Conservation (phyloP, 1,140 invertebrate species). For the Drosophila parvula region DNA sequence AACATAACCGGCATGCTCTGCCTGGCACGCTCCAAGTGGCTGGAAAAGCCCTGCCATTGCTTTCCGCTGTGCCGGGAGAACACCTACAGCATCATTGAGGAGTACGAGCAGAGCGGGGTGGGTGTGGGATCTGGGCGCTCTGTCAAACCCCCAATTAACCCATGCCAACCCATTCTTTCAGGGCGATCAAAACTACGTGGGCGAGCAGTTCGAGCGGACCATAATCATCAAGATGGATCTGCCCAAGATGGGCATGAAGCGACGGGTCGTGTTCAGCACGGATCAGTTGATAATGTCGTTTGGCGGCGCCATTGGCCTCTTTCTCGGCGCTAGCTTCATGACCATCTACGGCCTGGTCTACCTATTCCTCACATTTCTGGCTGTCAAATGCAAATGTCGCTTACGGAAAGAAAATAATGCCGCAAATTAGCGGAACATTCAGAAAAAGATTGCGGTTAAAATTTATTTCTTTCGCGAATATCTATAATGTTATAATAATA, state of each 20-base stretch:
- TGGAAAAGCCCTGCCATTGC: conserved; percentile 55
- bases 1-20: conserved; percentile 66
- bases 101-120: conserved; percentile 46
- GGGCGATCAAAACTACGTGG: conserved; percentile 41
- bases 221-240: conserved; percentile 62
- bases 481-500: neutral
- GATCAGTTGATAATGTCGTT: conserved; percentile 80
- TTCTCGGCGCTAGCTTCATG: conserved; percentile 81
- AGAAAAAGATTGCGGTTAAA: neutral
- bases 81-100: conserved; percentile 53
- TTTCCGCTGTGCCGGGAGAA: conserved; percentile 61
- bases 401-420: neutral
- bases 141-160: neutral
- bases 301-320: conserved; percentile 76
- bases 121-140: neutral
- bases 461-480: neutral
- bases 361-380: conserved; percentile 47
- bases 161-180: conserved; percentile 5
- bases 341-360: conserved; percentile 66
- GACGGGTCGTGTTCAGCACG: conserved; percentile 75
- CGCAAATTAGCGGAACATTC: neutral
- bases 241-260: conserved; percentile 75
- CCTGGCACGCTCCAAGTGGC: conserved; percentile 60
- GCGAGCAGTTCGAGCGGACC: conserved; percentile 64
- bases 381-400: conserved; percentile 47